phyloP scores from a whole-genome alignment of 2,797 vertebrate genomes.

The Myoxocephalus aenaeus region DNA sequence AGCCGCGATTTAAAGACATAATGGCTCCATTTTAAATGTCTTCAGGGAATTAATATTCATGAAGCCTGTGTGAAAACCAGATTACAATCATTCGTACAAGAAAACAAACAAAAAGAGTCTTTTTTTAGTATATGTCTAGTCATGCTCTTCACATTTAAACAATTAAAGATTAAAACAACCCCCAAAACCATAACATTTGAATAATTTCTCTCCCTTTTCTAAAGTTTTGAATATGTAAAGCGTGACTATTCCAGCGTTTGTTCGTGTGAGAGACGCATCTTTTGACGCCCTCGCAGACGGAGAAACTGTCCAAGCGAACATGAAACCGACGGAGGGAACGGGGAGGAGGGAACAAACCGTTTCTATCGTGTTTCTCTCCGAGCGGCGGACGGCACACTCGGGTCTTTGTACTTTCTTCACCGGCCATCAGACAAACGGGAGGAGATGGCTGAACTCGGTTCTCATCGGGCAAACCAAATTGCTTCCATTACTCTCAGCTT shows the following conservation, averaged over 20 bases:
- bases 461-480: conserved; percentile 52
- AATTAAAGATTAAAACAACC: not conserved
- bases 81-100: not conserved
- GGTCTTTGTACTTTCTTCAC: conserved; percentile 37
- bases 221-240: not conserved
- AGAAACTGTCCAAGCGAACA: conserved; percentile 12
- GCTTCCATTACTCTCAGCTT: conserved; percentile 64
- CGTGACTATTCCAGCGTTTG: not conserved
- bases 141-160: not conserved
- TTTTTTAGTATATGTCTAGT: not conserved
- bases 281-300: not conserved
- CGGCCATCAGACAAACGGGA: conserved; percentile 53
- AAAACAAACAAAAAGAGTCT: not conserved
- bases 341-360: not conserved
- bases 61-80: conserved; percentile 9
- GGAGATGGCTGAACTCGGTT: conserved; percentile 51
- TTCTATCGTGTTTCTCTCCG: conserved; percentile 18
- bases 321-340: conserved; percentile 14
- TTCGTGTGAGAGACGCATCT: not conserved
- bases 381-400: conserved; percentile 33
- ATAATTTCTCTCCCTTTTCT: not conserved
- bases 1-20: not conserved
- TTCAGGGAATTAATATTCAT: conserved; percentile 3
- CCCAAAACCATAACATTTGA: not conserved
- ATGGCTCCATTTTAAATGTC: not conserved